Evolutionary conservation across 2,113 vertebrate species (phyloP).

Genomic region (Lophius piscatorius): DNA sequence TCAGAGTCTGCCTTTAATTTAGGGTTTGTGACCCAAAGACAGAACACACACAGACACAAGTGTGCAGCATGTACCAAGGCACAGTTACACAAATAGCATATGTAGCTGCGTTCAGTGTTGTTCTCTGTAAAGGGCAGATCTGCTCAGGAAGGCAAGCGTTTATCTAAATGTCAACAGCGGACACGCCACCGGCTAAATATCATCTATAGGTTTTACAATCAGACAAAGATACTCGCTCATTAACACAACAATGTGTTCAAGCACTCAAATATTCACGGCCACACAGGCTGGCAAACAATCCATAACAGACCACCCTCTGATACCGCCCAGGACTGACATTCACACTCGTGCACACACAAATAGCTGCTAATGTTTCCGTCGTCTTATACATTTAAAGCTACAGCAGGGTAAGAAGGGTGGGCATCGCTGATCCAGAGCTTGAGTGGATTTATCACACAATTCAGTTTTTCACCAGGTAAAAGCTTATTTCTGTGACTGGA

Average conservation of each 20-base stretch:
- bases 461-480: background rate
- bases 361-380: slow-evolving; percentile 10
- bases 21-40: background rate
- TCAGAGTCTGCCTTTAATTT: background rate
- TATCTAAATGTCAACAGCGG: slow-evolving; percentile 81
- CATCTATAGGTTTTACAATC: slow-evolving; percentile 51
- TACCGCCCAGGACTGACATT: background rate
- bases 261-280: slow-evolving; percentile 19
- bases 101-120: slow-evolving; percentile 24
- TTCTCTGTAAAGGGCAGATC: slow-evolving; percentile 73
- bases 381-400: background rate
- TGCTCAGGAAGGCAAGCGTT: slow-evolving; percentile 75
- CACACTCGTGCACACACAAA: background rate
- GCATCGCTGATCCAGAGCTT: background rate
- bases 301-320: slow-evolving; percentile 35
- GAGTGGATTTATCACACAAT: slow-evolving; percentile 5
- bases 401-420: slow-evolving; percentile 10
- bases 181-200: slow-evolving; percentile 73
- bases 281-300: slow-evolving; percentile 13
- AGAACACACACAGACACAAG: background rate
- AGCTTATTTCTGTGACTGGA: slow-evolving; percentile 1
- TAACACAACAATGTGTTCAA: slow-evolving; percentile 12
- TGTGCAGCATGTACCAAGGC: slow-evolving; percentile 21
- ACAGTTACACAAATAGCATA: slow-evolving; percentile 19
- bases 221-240: slow-evolving; percentile 24